Conservation (phyloP, 2,113 vertebrate species). For the Mixornis gularis region DNA sequence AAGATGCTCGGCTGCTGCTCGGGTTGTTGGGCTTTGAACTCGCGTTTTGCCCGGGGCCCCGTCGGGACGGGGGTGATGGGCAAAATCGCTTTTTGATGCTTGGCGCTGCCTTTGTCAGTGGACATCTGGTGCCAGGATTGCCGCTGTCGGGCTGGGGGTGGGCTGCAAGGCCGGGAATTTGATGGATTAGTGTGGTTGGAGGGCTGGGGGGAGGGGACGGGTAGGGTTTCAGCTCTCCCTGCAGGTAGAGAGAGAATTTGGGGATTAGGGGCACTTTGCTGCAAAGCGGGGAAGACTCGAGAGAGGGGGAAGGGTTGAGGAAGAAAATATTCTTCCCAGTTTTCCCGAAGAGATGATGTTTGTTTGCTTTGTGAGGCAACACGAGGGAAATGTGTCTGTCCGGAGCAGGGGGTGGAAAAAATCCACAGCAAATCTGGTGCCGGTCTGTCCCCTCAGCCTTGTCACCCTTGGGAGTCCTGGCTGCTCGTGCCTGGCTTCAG, state of each 20-base stretch:
- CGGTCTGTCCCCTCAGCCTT: not conserved
- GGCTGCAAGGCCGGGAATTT: constrained; percentile 17
- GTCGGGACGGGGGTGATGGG: not conserved
- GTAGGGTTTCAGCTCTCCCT: constrained; percentile 26
- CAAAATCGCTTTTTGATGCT: constrained; percentile 12
- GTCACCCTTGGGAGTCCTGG: not conserved
- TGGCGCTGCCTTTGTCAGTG: constrained; percentile 35
- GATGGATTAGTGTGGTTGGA: constrained; percentile 34
- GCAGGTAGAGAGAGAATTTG: constrained; percentile 37
- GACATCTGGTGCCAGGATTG: constrained; percentile 64
- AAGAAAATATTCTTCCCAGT: not conserved
- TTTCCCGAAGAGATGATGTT: not conserved
- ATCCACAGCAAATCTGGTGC: constrained; percentile 10
- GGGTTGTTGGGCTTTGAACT: not conserved
- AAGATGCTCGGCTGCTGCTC: not conserved
- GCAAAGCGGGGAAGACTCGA: fast-evolving
- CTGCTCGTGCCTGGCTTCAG: not conserved
- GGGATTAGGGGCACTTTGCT: constrained; percentile 20
- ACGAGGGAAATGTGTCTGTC: not conserved
- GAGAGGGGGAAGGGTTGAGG: not conserved
- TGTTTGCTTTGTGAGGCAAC: not conserved
- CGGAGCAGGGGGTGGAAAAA: not conserved
- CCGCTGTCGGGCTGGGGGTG: constrained; percentile 41
- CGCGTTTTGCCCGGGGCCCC: not conserved
- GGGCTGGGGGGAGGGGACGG: constrained; percentile 17